phyloP scores from a whole-genome alignment of 2,888 invertebrate species.

The Meganola albula region DNA sequence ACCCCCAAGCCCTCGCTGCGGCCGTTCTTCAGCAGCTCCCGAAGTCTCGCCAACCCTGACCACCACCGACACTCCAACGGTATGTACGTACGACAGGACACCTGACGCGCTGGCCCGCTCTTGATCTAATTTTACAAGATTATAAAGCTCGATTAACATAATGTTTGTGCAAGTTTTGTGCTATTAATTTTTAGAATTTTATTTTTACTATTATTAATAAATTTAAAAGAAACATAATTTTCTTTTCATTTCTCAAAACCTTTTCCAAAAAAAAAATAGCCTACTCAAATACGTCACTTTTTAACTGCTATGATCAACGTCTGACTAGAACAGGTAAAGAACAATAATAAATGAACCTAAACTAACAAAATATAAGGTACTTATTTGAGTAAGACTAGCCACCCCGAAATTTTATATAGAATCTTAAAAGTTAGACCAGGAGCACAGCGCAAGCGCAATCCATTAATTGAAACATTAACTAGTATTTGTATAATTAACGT shows the following conservation, averaged over 20 bases:
- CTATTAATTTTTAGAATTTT: constrained; percentile 13
- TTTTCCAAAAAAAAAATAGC: too few species aligned
- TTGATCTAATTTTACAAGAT: constrained; percentile 28
- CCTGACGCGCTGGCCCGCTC: constrained; percentile 20
- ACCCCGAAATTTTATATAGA: too few species aligned
- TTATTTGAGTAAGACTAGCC: too few species aligned
- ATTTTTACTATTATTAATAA: constrained; percentile 9
- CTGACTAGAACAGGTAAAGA: too few species aligned
- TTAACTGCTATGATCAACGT: too few species aligned
- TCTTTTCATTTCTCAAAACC: constrained; percentile 17
- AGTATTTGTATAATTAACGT: constrained; percentile 19
- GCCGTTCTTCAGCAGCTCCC: constrained; percentile 96
- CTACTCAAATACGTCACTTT: too few species aligned
- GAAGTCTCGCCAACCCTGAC: constrained; percentile 82
- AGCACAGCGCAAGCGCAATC: constrained; percentile 11
- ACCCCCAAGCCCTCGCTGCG: constrained; percentile 97
- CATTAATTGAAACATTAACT: constrained; percentile 15
- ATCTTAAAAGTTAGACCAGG: constrained; percentile 15
- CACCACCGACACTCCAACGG: constrained; percentile 71
- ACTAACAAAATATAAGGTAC: too few species aligned
- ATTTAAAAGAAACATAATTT: constrained; percentile 2
- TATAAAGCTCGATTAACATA: constrained; percentile 14
- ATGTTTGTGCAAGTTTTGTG: constrained; percentile 13
- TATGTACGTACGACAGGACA: constrained; percentile 27
- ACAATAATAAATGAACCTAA: too few species aligned